These are phyloP conservation scores for Galaxias olidus DNA, from an alignment of 2,797 vertebrate species.

Conservation along the genomic window DNA sequence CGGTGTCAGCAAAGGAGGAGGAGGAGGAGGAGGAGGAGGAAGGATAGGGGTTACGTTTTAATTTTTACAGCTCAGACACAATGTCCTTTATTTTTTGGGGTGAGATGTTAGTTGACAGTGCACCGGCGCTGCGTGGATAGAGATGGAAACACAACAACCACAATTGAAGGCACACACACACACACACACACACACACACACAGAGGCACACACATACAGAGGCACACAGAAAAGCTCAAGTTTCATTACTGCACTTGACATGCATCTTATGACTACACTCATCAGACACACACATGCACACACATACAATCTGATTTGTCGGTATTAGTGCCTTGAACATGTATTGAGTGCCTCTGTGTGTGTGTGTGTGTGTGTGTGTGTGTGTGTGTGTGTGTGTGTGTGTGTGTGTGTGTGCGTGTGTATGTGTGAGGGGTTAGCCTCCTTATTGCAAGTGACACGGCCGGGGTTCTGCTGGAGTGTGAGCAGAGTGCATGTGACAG, in stretches of 20 bases:
- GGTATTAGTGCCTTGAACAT: conserved; percentile 1
- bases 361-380: conserved; percentile 23
- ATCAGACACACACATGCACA: conserved; percentile 2
- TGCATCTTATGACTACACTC: conserved; percentile 11
- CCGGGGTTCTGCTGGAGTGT: conserved; percentile 81
- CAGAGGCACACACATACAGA: conserved; percentile 16
- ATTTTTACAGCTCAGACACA: not conserved
- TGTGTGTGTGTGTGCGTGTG: conserved; percentile 3
- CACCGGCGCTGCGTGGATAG: too few species aligned
- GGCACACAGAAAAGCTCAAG: conserved; percentile 17
- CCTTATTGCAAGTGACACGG: conserved; percentile 93
- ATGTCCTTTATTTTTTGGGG: too few species aligned
- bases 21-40: too few species aligned
- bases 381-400: conserved; percentile 22
- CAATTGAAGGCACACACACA: conserved; percentile 7
- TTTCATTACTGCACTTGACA: conserved; percentile 28
- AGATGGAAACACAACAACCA: not conserved
- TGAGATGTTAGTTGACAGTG: too few species aligned
- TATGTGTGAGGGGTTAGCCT: conserved; percentile 30
- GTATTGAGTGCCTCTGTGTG: conserved; percentile 1
- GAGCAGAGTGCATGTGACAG: conserved; percentile 98
- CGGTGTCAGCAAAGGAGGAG: not conserved
- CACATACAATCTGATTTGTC: not conserved
- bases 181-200: conserved; percentile 8
- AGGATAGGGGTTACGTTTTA: not conserved